Conservation (phyloP, 2,797 vertebrate species). For the Pseudochirops corinnae region DNA sequence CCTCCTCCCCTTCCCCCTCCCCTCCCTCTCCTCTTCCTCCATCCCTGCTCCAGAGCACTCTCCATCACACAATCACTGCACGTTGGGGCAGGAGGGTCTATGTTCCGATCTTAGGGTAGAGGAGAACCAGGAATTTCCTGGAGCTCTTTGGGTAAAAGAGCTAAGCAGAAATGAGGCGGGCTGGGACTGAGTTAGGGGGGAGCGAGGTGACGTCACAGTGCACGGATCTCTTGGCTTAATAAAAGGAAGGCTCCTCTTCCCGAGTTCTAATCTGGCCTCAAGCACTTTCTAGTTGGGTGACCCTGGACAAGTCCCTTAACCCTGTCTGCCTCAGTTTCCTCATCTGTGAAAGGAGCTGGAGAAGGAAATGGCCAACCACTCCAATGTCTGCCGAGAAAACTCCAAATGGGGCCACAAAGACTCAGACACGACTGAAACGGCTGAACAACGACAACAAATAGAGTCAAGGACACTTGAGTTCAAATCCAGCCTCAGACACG, state of each 20-base stretch:
- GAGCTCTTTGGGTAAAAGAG: no score
- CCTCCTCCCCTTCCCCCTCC: fast-evolving
- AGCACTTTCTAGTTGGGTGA: background rate
- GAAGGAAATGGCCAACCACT: background rate
- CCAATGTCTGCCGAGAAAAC: background rate
- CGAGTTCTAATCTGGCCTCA: background rate
- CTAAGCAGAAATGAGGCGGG: no score
- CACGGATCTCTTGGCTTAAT: background rate
- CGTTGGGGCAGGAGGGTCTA: background rate
- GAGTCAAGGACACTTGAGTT: background rate
- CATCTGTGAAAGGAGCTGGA: background rate
- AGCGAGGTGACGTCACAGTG: background rate
- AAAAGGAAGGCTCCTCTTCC: background rate
- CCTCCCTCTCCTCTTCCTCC: no score
- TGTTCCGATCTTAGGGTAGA: no score
- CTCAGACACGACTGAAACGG: no score
- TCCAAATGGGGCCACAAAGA: background rate
- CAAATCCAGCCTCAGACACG: background rate
- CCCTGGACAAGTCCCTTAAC: background rate
- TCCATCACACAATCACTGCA: background rate
- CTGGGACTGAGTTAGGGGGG: background rate
- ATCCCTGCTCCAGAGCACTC: background rate
- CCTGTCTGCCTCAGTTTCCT: background rate
- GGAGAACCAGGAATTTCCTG: no score
- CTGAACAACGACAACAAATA: background rate